Evolutionary conservation across 2,888 invertebrate species (phyloP), one percentile per base, ranked within the genome.

Genomic region (Rapana venosa): DNA sequence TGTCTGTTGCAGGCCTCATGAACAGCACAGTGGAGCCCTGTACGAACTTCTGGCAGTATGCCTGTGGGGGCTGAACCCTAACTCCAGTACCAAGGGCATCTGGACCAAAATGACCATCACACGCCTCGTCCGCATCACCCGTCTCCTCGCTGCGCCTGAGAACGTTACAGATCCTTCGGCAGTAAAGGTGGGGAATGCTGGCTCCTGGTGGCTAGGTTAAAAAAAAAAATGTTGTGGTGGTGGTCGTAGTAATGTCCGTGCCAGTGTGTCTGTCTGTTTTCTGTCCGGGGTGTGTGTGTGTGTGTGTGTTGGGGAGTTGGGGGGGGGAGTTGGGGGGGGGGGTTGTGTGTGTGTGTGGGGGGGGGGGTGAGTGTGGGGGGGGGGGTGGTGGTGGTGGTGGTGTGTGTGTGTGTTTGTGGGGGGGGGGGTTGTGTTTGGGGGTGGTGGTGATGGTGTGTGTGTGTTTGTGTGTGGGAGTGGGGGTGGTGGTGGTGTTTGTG

Each of bases 21-120:
- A 36, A 81, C 81, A 20, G 1, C 35, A 81, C 35, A 17, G 36
- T 81, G 35, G 20, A 32, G 4, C 81, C 81, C 20, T 81, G 81
- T 81, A 35, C 17, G 35, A 35, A 81, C 20, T 81, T 81, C 35
- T 81, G 81, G 81, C 81, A 81, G 17, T 81, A 81, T 20, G 81
- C 81, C 32, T 81, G 81, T 36, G 81, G 81, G n/a, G 32, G 35
- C 81, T 81, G 81, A 35, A 2, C 32, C 20, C 66, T 47, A 66
- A 22, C 20, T 20, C 22, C 66, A 66, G 17, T 13, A 13, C 61
- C 5, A 61, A 13, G 26, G 20, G 17, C 66, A 26, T 20, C 66
- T 66, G 66, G 66, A 2, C 2, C 22, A 66, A 20, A 66, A 20
- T 22, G 66, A 20, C 26, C 26, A 26, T 5, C 81, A 22, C 30